A percentile compares a stretch with the other conserved stretches of the same genome.
Evolutionary conservation across 1,140 invertebrate genomes (phyloP).

Genomic region (Platyscapa corneri): DNA sequence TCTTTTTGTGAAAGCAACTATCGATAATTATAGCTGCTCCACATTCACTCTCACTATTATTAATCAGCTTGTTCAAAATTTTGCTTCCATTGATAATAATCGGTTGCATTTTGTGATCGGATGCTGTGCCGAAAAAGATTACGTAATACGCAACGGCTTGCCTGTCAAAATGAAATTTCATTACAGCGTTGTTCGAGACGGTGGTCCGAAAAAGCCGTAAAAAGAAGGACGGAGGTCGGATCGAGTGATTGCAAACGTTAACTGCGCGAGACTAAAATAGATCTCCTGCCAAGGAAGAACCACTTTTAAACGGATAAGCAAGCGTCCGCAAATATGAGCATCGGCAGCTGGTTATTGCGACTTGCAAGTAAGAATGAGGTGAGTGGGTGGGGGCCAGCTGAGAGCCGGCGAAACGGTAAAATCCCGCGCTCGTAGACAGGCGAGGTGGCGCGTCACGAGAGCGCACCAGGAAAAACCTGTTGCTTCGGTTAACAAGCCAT

Average conservation of each 20-base stretch:
- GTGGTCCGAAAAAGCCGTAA: too few relatives aligned
- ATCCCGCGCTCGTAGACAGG: not conserved
- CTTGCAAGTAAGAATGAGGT: not conserved
- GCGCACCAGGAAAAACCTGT: constrained; percentile 34
- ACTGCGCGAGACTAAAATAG: not conserved
- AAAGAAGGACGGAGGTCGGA: too few relatives aligned
- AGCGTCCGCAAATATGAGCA: not conserved
- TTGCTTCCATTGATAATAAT: not conserved
- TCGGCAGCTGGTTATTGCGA: not conserved
- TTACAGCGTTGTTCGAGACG: too few relatives aligned
- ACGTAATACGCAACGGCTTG: not conserved
- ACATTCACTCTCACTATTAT: not conserved
- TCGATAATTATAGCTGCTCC: not conserved
- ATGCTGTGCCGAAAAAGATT: not conserved
- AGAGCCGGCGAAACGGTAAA: constrained; percentile 28
- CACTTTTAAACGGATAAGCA: too few relatives aligned
- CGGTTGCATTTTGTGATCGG: not conserved
- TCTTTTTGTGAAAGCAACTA: too few relatives aligned
- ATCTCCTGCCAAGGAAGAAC: not conserved
- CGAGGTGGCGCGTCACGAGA: too few relatives aligned
- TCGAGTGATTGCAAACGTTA: too few relatives aligned
- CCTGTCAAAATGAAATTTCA: too few relatives aligned
- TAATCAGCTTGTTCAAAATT: not conserved
- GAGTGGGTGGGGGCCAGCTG: not conserved
- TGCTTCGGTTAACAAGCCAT: constrained; percentile 20